A percentile compares a stretch with the other conserved stretches of the same genome.
Conservation (phyloP, 1,140 invertebrate genomes). For the Eriosoma lanigerum region DNA sequence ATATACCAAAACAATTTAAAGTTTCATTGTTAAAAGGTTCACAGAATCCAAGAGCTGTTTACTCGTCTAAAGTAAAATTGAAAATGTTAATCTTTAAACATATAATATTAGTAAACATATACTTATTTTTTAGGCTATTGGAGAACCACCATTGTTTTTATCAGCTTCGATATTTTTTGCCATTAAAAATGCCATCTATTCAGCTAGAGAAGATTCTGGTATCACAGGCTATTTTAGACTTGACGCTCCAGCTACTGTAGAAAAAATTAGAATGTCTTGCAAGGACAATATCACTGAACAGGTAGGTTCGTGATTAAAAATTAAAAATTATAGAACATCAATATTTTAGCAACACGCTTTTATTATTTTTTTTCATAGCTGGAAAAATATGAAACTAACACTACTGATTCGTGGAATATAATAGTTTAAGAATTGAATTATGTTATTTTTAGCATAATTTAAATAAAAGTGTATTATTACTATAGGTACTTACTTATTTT, state of each 20-base stretch:
- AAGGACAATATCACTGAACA: conserved; percentile 73
- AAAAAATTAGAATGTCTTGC: conserved; percentile 87
- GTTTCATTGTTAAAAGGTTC: conserved; percentile 86
- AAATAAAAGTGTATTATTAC: no score
- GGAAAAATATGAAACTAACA: neutral
- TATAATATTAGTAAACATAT: no score
- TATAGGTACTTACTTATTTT: no score
- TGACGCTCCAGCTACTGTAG: conserved; percentile 84
- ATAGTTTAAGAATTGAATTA: neutral
- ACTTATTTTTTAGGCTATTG: conserved; percentile 73
- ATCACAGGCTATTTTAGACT: conserved; percentile 68
- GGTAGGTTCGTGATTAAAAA: neutral
- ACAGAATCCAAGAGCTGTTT: conserved; percentile 85
- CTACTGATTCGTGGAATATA: neutral
- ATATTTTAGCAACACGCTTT: neutral
- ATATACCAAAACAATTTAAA: conserved; percentile 90
- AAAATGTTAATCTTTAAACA: neutral
- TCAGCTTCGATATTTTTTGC: conserved; percentile 83
- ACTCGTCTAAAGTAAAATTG: conserved; percentile 82
- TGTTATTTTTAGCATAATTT: no score
- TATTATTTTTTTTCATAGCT: neutral
- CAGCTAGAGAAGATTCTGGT: conserved; percentile 72
- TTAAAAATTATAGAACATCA: neutral
- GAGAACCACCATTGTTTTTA: conserved; percentile 77
- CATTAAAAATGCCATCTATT: conserved; percentile 80